Base-by-base conservation (phyloP, 1,140 invertebrate species). In the Hylyphantes graminicola region DNA sequence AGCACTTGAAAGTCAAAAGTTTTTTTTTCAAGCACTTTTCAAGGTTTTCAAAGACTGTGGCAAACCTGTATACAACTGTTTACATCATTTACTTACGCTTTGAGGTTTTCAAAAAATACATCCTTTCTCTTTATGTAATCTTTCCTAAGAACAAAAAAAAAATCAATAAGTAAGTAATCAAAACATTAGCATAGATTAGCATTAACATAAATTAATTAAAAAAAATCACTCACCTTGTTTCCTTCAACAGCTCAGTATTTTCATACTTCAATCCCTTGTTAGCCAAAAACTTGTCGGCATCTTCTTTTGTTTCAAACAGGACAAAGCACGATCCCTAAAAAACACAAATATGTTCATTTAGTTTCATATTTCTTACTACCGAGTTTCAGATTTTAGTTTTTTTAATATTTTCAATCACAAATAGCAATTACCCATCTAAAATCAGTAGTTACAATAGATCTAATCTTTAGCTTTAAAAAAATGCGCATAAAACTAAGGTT, bases 291-390 rank as follows among this genome's bases (percentile, higher is more conserved):
- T 90, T 89, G 86, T 94, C 92, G 15, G 93, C 93, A 87, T 93
- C 92, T 74, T 96, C 95, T 73, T 93, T 90, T 51, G 92, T 94
- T 87, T 93, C 92, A 88, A 97, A 98, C 4, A 94, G 94, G 21
- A 94, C 92, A 91, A 97, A 97, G 72, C 97, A 93, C 9, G 96
- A 98, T 63, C 97, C 97, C 91, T 98, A 96, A 88, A 96, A 97
- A 70, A 91, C 90, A 59, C 92, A 75, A 86, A 87, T 78, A 65
- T 35, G 63, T 53, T 53, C n/a, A n/a, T n/a, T n/a, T n/a, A n/a
- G n/a, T n/a, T n/a, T n/a, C n/a, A n/a, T n/a, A n/a, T n/a, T n/a
- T n/a, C n/a, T n/a, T n/a, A n/a, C n/a, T n/a, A n/a, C n/a, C n/a
- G n/a, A n/a, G n/a, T n/a, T n/a, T n/a, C n/a, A n/a, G n/a, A n/a